Conservation (phyloP, 1,140 invertebrate species). For the Apolygus lucorum region DNA sequence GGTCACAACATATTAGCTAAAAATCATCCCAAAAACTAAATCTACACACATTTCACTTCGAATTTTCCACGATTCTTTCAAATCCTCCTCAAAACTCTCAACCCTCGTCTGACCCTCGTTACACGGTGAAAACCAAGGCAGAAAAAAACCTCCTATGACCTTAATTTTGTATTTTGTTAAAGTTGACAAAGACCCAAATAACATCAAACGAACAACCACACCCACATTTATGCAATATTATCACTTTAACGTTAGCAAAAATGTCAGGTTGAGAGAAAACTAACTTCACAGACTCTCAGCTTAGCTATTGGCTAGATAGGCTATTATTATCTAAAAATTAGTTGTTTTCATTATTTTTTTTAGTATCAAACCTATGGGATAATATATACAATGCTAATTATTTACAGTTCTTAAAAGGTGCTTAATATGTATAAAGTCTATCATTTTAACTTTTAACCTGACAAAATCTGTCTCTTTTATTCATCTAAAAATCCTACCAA, state of each 20-base stretch:
- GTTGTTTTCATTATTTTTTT: slow-evolving; percentile 14
- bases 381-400: slow-evolving; percentile 23
- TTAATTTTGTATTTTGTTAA: no score
- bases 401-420: slow-evolving; percentile 20
- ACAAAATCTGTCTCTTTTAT: slow-evolving; percentile 16
- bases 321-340: slow-evolving; percentile 13
- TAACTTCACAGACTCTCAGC: slow-evolving; percentile 17
- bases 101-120: no score
- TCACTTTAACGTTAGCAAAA: background rate
- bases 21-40: no score
- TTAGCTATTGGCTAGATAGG: slow-evolving; percentile 4
- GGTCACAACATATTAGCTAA: no score
- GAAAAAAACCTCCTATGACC: no score
- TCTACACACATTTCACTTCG: no score
- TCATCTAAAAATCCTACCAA: background rate
- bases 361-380: slow-evolving; percentile 21
- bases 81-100: no score
- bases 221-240: background rate
- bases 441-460: slow-evolving; percentile 18
- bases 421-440: slow-evolving; percentile 26
- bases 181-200: background rate
- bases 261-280: slow-evolving; percentile 1
- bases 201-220: background rate
- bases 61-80: no score
- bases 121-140: no score